Conservation (phyloP, 2,888 invertebrate genomes). For the Trachelus iudaicus region DNA sequence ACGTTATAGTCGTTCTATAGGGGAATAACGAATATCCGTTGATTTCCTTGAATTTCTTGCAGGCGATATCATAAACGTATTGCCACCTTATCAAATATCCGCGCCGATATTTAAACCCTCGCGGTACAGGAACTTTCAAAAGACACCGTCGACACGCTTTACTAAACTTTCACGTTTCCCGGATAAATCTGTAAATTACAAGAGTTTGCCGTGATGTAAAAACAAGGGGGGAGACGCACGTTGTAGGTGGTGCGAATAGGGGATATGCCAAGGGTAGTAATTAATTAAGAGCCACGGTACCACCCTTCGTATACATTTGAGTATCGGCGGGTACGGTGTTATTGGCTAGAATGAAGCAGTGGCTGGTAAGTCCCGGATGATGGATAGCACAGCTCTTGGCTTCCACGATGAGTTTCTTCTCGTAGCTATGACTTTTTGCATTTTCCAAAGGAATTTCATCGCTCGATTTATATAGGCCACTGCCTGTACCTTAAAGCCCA, state of each 20-base stretch:
- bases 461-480: neutral
- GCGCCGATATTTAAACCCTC: neutral
- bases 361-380: slow-evolving; percentile 40
- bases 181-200: neutral
- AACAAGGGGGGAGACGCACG: neutral
- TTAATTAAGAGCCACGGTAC: slow-evolving; percentile 50
- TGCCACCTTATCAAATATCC: neutral
- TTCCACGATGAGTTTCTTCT: neutral
- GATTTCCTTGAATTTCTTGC: neutral
- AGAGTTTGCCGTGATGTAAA: neutral
- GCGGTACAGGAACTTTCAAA: neutral
- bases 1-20: neutral
- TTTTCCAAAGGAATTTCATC: slow-evolving; percentile 1
- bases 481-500: slow-evolving; percentile 1
- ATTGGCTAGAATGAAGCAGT: slow-evolving; percentile 41
- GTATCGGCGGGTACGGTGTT: slow-evolving; percentile 32
- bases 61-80: neutral
- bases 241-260: neutral
- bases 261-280: slow-evolving; percentile 31
- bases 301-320: slow-evolving; percentile 27
- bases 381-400: slow-evolving; percentile 33
- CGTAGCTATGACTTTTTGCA: neutral
- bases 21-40: neutral
- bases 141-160: neutral
- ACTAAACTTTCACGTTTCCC: neutral